Evolutionary conservation across 2,113 vertebrate species (phyloP).

Genomic region (Tachysurus fulvidraco): DNA sequence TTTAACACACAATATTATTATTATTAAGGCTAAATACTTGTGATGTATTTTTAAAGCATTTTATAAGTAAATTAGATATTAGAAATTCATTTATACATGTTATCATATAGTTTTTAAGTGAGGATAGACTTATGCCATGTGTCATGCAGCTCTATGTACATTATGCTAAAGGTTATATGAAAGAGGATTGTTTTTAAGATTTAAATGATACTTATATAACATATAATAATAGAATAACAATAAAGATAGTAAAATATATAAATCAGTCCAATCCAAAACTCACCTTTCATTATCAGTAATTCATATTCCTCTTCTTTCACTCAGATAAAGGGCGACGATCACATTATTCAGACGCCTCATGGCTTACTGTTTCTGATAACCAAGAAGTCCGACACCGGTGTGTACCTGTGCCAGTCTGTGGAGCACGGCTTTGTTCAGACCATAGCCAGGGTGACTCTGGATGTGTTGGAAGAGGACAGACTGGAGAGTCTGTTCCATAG

Average conservation of each 20-base stretch:
- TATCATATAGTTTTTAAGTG: neutral
- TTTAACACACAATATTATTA: too few relatives aligned
- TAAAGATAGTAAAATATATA: neutral
- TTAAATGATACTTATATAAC: neutral
- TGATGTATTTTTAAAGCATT: neutral
- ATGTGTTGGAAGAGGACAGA: slow-evolving; percentile 82
- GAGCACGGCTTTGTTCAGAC: slow-evolving; percentile 91
- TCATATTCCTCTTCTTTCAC: neutral
- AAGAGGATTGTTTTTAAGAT: neutral
- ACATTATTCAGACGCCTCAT: slow-evolving; percentile 83
- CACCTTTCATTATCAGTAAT: neutral
- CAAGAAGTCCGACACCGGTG: slow-evolving; percentile 80
- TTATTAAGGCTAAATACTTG: neutral
- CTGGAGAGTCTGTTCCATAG: slow-evolving; percentile 77
- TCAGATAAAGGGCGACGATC: slow-evolving; percentile 85
- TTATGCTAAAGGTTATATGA: too few relatives aligned
- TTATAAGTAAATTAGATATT: neutral
- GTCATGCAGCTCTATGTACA: too few relatives aligned
- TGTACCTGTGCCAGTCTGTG: slow-evolving; percentile 90
- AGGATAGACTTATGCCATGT: neutral
- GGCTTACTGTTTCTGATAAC: slow-evolving; percentile 88
- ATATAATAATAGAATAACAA: neutral
- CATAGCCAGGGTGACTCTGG: slow-evolving; percentile 80
- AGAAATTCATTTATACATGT: too few relatives aligned
- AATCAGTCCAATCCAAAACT: neutral